These are phyloP conservation scores for Trichomycterus rosablanca DNA, from an alignment of 2,113 vertebrate species.

Conservation along the genomic window DNA sequence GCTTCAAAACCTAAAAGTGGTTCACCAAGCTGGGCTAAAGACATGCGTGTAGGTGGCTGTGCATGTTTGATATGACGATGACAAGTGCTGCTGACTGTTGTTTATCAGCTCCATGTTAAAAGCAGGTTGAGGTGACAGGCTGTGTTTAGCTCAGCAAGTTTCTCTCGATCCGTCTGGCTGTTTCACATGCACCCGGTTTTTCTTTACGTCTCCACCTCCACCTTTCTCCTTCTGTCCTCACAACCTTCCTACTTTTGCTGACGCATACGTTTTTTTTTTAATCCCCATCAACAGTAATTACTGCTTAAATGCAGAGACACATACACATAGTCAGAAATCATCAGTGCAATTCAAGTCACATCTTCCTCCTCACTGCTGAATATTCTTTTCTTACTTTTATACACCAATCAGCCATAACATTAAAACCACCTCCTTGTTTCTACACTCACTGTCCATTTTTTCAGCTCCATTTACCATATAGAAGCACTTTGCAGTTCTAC, in stretches of 20 bases:
- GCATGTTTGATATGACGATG: slow-evolving; percentile 35
- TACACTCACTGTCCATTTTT: too few species aligned
- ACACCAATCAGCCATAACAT: too few species aligned
- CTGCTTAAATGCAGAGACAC: slow-evolving; percentile 1
- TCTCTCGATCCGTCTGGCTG: slow-evolving; percentile 43
- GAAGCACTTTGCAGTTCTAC: too few species aligned
- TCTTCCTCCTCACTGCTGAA: too few species aligned
- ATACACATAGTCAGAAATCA: too few species aligned
- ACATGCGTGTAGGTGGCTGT: slow-evolving; percentile 38
- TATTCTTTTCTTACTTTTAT: too few species aligned
- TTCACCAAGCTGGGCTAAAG: slow-evolving; percentile 6
- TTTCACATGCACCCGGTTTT: slow-evolving; percentile 36
- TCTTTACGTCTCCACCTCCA: slow-evolving; percentile 33
- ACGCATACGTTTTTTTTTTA: not conserved
- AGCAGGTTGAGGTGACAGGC: slow-evolving; percentile 18
- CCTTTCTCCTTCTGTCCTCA: slow-evolving; percentile 18
- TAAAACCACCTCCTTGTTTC: too few species aligned
- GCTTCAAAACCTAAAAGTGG: slow-evolving; percentile 17
- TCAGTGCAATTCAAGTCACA: too few species aligned
- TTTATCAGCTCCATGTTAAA: slow-evolving; percentile 32
- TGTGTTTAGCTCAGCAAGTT: slow-evolving; percentile 39
- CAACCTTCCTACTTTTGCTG: slow-evolving; percentile 32
- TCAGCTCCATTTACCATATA: too few species aligned
- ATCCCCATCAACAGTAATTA: slow-evolving; percentile 33
- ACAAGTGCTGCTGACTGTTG: slow-evolving; percentile 22